phyloP scores from a whole-genome alignment of 23 tunicate species.

The Trididemnum miniatum region DNA sequence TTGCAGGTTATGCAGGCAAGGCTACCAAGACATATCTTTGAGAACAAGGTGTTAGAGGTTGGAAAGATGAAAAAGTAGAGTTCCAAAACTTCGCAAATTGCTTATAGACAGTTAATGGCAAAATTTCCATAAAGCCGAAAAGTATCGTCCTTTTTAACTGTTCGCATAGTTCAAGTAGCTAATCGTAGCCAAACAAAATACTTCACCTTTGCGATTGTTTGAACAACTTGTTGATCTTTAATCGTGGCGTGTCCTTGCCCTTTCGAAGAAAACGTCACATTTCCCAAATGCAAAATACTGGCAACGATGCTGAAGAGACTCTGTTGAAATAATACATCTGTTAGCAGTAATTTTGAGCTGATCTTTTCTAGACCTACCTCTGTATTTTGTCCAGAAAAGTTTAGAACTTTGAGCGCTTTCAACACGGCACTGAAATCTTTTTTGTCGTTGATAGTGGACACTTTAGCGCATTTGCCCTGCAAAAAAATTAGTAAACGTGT shows the following conservation, averaged over 20 bases:
- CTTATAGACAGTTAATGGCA: too few relatives aligned
- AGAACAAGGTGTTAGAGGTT: too few relatives aligned
- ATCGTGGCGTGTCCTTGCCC: constrained; percentile 63
- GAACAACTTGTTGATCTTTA: constrained; percentile 37
- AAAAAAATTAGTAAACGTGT: not conserved
- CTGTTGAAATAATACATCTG: constrained; percentile 51
- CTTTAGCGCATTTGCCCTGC: constrained; percentile 89
- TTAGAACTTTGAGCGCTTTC: constrained; percentile 81
- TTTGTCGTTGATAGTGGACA: constrained; percentile 75
- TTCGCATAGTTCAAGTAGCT: too few relatives aligned
- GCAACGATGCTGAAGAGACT: constrained; percentile 65
- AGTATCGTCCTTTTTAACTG: too few relatives aligned
- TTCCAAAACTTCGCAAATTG: too few relatives aligned
- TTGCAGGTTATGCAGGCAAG: too few relatives aligned
- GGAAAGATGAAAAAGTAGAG: too few relatives aligned
- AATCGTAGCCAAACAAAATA: not conserved
- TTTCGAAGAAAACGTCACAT: constrained; percentile 48
- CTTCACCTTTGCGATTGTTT: constrained; percentile 54
- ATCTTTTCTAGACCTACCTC: too few relatives aligned
- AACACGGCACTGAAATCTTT: constrained; percentile 68
- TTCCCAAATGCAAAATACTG: constrained; percentile 85
- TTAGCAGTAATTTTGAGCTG: too few relatives aligned
- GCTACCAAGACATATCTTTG: too few relatives aligned
- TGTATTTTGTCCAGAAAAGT: constrained; percentile 42
- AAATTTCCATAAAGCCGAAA: too few relatives aligned